Evolutionary conservation across 2,797 vertebrate species (phyloP).

Genomic region (Syngnathus acus): DNA sequence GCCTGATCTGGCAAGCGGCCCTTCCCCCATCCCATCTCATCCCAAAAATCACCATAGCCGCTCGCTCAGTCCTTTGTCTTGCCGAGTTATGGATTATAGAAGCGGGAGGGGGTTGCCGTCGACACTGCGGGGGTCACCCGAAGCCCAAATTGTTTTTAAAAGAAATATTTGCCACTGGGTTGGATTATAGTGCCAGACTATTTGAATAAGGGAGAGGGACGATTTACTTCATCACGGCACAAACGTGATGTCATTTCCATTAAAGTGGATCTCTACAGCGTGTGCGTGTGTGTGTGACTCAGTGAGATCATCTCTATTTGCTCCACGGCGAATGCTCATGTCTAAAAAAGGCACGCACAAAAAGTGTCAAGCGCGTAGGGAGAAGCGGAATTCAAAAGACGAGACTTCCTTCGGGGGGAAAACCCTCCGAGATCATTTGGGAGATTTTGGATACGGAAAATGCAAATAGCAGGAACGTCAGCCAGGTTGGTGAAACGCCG

Average conservation of each 20-base stretch:
- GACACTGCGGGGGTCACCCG: slow-evolving; percentile 40
- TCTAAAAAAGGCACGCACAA: slow-evolving; percentile 10
- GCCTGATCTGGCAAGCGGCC: neutral
- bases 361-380: slow-evolving; percentile 6
- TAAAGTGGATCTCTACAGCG: neutral
- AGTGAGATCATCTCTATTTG: slow-evolving; percentile 38
- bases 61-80: slow-evolving; percentile 57
- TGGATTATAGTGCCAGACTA: neutral
- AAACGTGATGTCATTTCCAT: neutral
- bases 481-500: slow-evolving; percentile 33
- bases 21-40: slow-evolving; percentile 2
- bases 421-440: slow-evolving; percentile 68
- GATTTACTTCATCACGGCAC: neutral
- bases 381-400: slow-evolving; percentile 26
- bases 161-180: slow-evolving; percentile 9
- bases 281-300: slow-evolving; percentile 24
- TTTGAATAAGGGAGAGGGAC: neutral
- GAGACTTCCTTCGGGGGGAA: slow-evolving; percentile 46
- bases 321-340: neutral
- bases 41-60: slow-evolving; percentile 24
- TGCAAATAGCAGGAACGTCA: slow-evolving; percentile 37
- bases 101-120: slow-evolving; percentile 16
- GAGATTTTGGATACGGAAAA: slow-evolving; percentile 20
- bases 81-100: slow-evolving; percentile 58
- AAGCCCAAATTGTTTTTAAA: slow-evolving; percentile 23